These are phyloP conservation scores for Pluvialis apricaria DNA, from an alignment of 2,113 vertebrate species.

Conservation along the genomic window DNA sequence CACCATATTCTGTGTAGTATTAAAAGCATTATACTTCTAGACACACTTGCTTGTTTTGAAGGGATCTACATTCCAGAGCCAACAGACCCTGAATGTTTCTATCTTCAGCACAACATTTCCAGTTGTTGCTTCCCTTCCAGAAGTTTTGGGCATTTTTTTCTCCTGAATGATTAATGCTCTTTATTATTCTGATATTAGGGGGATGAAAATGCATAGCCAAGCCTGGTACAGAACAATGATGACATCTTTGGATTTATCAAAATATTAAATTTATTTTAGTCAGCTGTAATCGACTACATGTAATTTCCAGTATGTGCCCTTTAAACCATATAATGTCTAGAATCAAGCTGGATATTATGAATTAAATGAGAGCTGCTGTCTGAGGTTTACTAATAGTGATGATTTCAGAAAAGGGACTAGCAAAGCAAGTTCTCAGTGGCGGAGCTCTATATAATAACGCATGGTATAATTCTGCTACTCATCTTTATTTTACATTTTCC, in stretches of 20 bases:
- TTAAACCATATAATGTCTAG: neutral
- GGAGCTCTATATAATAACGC: neutral
- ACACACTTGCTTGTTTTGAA: neutral
- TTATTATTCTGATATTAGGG: neutral
- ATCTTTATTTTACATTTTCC: neutral
- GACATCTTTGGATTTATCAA: neutral
- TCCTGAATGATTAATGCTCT: neutral
- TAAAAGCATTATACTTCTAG: neutral
- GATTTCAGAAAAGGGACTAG: neutral
- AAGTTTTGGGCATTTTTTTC: neutral
- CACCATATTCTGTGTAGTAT: neutral
- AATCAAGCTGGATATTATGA: neutral
- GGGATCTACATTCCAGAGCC: neutral
- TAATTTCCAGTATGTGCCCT: neutral
- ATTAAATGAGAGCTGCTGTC: neutral
- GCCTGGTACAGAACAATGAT: neutral
- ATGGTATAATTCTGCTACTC: neutral
- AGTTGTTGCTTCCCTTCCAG: neutral
- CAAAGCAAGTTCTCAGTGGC: neutral
- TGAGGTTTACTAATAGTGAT: neutral
- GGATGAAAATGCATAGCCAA: neutral
- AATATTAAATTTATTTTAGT: constrained; percentile 25
- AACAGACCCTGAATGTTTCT: neutral
- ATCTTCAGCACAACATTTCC: neutral
- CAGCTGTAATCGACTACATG: neutral